Percentiles rank a stretch among this genome's conserved stretches.
phyloP scores from a whole-genome alignment of 2,797 vertebrate species.

The Danio kyathit region DNA sequence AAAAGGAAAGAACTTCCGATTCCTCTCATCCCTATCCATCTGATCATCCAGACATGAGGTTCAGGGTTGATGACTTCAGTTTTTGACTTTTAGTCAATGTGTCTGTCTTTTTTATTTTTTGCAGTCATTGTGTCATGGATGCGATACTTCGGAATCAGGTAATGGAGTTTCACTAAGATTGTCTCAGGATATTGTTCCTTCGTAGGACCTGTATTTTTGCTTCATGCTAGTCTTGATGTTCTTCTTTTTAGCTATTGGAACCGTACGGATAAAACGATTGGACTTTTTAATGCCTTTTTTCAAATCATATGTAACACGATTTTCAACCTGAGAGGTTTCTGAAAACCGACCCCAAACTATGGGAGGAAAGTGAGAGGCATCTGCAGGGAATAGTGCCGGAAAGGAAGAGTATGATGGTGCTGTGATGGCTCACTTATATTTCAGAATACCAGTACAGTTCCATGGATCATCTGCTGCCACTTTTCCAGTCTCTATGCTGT shows the following conservation, averaged over 20 bases:
- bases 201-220: constrained; percentile 1
- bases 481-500: constrained; percentile 42
- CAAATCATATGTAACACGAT: constrained; percentile 4
- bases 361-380: background rate
- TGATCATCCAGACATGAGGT: constrained; percentile 62
- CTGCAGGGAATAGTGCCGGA: constrained; percentile 4
- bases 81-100: constrained; percentile 37
- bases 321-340: constrained; percentile 6
- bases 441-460: constrained; percentile 33
- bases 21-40: constrained; percentile 45
- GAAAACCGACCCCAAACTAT: background rate
- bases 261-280: background rate
- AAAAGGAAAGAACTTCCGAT: constrained; percentile 53
- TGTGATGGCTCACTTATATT: constrained; percentile 17
- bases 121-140: constrained; percentile 24
- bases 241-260: background rate
- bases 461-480: constrained; percentile 47
- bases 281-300: background rate
- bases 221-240: background rate
- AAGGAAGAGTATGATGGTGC: constrained; percentile 7
- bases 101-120: constrained; percentile 37
- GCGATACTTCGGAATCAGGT: constrained; percentile 28
- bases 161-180: constrained; percentile 26
- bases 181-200: constrained; percentile 32
- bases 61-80: constrained; percentile 67